phyloP scores from a whole-genome alignment of 1,140 invertebrate species.

The Tribolium castaneum region DNA sequence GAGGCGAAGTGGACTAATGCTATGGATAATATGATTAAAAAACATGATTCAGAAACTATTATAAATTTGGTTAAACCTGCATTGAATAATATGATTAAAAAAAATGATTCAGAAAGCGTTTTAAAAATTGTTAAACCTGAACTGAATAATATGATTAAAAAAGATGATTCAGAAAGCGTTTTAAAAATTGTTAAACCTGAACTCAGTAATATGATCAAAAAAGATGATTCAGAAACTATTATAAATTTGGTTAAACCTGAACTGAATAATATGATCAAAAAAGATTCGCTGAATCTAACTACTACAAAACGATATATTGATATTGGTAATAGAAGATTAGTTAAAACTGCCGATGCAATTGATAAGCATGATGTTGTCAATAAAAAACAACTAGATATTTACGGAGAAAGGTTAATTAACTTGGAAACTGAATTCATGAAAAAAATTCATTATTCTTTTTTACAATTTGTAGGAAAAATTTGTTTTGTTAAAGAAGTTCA shows the following conservation, averaged over 20 bases:
- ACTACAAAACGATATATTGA: constrained; percentile 43
- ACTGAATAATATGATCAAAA: constrained; percentile 38
- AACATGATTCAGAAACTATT: constrained; percentile 30
- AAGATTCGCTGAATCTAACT: constrained; percentile 39
- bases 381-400: constrained; percentile 39
- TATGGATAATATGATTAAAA: not conserved
- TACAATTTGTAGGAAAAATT: constrained; percentile 40
- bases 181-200: constrained; percentile 34
- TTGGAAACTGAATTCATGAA: constrained; percentile 33
- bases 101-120: constrained; percentile 44
- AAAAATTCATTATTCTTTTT: constrained; percentile 37
- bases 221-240: too few species aligned
- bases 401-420: constrained; percentile 28
- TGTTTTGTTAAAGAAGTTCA: constrained; percentile 8
- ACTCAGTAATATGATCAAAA: not conserved
- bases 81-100: constrained; percentile 41
- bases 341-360: constrained; percentile 41
- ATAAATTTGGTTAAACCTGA: constrained; percentile 18
- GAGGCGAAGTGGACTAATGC: too few species aligned
- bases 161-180: constrained; percentile 39
- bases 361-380: constrained; percentile 41
- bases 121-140: constrained; percentile 43
- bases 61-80: constrained; percentile 42
- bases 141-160: constrained; percentile 40
- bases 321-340: constrained; percentile 46